Evolutionary conservation across 2,888 invertebrate species (phyloP).

Genomic region (Hydroisotoma schaefferi): DNA sequence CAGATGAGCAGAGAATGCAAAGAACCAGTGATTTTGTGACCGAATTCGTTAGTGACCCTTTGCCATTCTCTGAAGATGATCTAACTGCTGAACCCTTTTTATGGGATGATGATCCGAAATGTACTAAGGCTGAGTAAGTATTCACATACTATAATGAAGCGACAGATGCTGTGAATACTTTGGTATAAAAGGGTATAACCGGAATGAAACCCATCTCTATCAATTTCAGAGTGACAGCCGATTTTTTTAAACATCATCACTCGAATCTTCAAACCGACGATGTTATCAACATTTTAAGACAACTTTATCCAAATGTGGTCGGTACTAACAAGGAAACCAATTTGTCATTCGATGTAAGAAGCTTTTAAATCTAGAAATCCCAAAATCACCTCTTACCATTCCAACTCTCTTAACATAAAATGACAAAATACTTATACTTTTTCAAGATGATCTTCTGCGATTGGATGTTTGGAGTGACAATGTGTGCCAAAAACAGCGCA

Average conservation of each 20-base stretch:
- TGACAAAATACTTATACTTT: background rate
- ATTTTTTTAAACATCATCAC: too few relatives aligned
- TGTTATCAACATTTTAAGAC: slow-evolving; percentile 24
- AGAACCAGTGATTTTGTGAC: background rate
- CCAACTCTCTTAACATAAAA: background rate
- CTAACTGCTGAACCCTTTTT: slow-evolving; percentile 32
- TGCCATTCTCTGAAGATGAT: slow-evolving; percentile 31
- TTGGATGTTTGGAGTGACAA: slow-evolving; percentile 38
- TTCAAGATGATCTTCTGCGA: slow-evolving; percentile 42
- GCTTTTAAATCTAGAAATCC: background rate
- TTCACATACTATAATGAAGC: background rate
- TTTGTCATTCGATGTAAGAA: slow-evolving; percentile 32
- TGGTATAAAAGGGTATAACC: background rate
- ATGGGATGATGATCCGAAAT: slow-evolving; percentile 30
- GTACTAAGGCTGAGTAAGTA: slow-evolving; percentile 19
- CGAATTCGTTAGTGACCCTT: slow-evolving; percentile 22
- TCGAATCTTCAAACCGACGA: slow-evolving; percentile 24
- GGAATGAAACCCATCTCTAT: slow-evolving; percentile 15
- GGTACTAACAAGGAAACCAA: slow-evolving; percentile 21
- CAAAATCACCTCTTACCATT: background rate
- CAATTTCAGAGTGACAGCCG: too few relatives aligned
- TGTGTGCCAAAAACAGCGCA: slow-evolving; percentile 26
- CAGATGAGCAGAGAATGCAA: background rate
- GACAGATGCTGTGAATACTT: background rate
- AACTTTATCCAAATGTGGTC: slow-evolving; percentile 32